Base-by-base conservation (phyloP, 2,888 invertebrate genomes). In the Anthophora plumipes region DNA sequence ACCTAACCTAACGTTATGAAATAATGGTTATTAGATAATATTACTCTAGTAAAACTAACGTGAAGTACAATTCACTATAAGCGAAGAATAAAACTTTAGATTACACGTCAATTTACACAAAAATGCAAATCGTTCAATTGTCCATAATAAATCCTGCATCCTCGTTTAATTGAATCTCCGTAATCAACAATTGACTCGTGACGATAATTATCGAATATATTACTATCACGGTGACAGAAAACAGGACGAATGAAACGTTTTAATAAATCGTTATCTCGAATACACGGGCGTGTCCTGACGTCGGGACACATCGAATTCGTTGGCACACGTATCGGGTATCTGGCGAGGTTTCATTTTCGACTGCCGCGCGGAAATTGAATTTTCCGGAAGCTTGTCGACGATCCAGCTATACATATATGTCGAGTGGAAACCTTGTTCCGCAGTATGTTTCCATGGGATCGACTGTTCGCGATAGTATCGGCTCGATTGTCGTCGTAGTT, bases 351-450 rank as follows among this genome's bases (percentile, higher is more conserved):
- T 67, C 61, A 31, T 46, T 71, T 63, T 71, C 48, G 31, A 64
- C 41, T 25, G 25, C 43, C 17, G 17, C 41, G 14, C 55, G 68
- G 64, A 67, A 74, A 74, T 74, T 61, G 54, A 61, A 74, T 74
- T 77, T 61, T 60, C 77, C n/a, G 25, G 61, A 39, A 50, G 17
- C 14, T 7, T 17, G 14, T 43, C 64, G 52, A 31, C 37, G 37
- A 1, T 22, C 12, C 14, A 17, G 17, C 46, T 17, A 17, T 46
- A 46, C 12, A 12, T 25, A 12, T 25, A 50, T 41, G 22, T 54
- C 20, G 43, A 55, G 55, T 50, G 52, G 31, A 64, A 55, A 64
- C 17, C 20, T 22, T 12, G 17, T 48, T 31, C 12, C 43, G 7
- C 31, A 8, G 14, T 17, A 22, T 22, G 7, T n/a, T 43, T 11